These are phyloP conservation scores for Sinocyclocheilus maitianheensis DNA, from an alignment of 2,113 vertebrate species.

Conservation along the genomic window DNA sequence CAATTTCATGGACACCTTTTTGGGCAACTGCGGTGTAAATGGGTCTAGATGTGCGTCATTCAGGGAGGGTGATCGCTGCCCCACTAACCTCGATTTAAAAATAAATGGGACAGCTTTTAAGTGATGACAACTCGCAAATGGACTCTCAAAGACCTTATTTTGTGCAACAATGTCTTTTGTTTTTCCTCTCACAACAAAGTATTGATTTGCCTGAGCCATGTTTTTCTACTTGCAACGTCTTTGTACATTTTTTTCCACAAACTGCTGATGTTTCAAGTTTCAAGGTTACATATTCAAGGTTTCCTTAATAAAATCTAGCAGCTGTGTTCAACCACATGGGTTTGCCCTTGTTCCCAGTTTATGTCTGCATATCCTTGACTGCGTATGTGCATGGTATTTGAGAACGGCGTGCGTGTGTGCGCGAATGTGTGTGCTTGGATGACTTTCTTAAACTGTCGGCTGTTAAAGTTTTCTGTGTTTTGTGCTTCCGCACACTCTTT, in stretches of 20 bases:
- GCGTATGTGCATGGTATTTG: conserved; percentile 49
- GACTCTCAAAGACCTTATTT: conserved; percentile 41
- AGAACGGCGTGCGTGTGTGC: conserved; percentile 8
- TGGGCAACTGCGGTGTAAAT: conserved; percentile 10
- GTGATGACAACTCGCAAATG: background rate
- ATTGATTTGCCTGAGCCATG: conserved; percentile 28
- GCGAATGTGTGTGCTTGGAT: conserved; percentile 2
- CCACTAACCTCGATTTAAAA: conserved; percentile 26
- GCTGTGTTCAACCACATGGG: conserved; percentile 59
- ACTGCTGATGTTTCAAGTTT: conserved; percentile 47
- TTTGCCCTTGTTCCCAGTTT: conserved; percentile 61
- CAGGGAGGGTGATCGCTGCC: conserved; percentile 32
- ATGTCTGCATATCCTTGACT: conserved; percentile 47
- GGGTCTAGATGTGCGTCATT: conserved; percentile 35
- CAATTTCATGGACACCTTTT: conserved; percentile 47
- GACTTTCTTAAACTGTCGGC: background rate
- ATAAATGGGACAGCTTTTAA: conserved; percentile 38
- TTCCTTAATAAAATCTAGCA: conserved; percentile 63
- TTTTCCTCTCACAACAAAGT: conserved; percentile 31
- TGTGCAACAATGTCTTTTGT: conserved; percentile 4
- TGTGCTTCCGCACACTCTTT: conserved; percentile 60
- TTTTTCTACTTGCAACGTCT: conserved; percentile 37
- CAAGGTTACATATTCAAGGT: conserved; percentile 43
- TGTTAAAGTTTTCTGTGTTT: conserved; percentile 67
- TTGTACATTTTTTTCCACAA: conserved; percentile 35